Evolutionary conservation across 2,888 invertebrate species (phyloP), one percentile per base, ranked within the genome.

Genomic region (Caenorhabditis doughertyi): DNA sequence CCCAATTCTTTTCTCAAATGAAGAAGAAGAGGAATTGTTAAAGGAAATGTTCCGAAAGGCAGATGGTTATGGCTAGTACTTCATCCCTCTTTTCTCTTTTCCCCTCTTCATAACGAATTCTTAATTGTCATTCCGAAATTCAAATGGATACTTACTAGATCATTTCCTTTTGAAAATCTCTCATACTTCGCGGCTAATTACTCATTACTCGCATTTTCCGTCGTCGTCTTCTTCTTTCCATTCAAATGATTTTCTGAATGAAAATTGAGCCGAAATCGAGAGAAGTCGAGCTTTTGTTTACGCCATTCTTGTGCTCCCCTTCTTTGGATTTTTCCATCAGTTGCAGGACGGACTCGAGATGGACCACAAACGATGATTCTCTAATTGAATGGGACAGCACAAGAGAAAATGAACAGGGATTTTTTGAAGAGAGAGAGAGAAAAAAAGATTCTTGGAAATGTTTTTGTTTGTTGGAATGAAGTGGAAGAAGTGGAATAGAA

Each of bases 21-120:
- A 65, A 32, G 65, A 51, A 53, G 21, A 64, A 64, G 67, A 16
- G 42, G 32, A 68, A 71, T 47, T 71, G 71, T 71, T 71, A 47
- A 32, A 56, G 58, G 70, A 58, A 70, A 49, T 68, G 53, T 68
- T 55, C 68, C 68, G 55, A 18, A 55, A 71, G 49, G 71, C 71
- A 71, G 71, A 58, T 71, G 71, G 65, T 32, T 49, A 25, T 47
- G 4, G n/a, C 2, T 4, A 18, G 35, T 35, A 35, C 35, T 9
- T 9, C 35, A 7, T 35, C 35, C 35, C 9, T 35, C 35, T 35
- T 47, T 18, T 47, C 35, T 32, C 51, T 27, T 7, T 44, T 55
- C 53, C 23, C 25, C 42, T 55, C 56, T 8, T 35, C 60, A 47
- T 58, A 71, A 58, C 58, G 49, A 23, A 18, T 39, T 25, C 35